Conservation (phyloP, 2,888 invertebrate genomes). For the Drosophila emarginata region DNA sequence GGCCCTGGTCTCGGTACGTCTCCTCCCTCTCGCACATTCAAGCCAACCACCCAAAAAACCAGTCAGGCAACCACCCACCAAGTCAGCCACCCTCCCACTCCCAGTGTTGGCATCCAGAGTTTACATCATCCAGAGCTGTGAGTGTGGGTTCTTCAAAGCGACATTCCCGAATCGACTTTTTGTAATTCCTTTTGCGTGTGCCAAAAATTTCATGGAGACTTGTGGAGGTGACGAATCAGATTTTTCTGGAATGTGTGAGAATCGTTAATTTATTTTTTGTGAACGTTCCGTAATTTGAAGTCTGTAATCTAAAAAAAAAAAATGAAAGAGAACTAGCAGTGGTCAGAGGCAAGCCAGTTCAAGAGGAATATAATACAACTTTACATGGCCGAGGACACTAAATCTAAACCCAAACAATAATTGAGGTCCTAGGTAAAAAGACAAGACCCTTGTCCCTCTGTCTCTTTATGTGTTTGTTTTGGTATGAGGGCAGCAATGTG, state of each 20-base stretch:
- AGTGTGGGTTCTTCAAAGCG: slow-evolving; percentile 52
- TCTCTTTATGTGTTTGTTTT: background rate
- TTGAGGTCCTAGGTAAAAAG: background rate
- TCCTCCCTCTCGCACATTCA: slow-evolving; percentile 12
- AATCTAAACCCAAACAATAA: background rate
- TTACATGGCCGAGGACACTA: background rate
- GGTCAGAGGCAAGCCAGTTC: background rate
- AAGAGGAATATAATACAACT: background rate
- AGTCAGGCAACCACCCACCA: slow-evolving; percentile 12
- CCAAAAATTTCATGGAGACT: slow-evolving; percentile 58
- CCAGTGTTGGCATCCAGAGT: slow-evolving; percentile 31
- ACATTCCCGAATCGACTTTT: slow-evolving; percentile 47
- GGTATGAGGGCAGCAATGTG: background rate
- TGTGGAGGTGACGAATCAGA: slow-evolving; percentile 71
- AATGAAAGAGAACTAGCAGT: background rate
- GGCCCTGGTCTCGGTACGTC: slow-evolving; percentile 11
- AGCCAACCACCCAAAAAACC: slow-evolving; percentile 12
- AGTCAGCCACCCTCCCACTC: slow-evolving; percentile 13
- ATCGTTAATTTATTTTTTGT: slow-evolving; percentile 52
- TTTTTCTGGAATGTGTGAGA: slow-evolving; percentile 67
- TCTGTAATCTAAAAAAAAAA: background rate
- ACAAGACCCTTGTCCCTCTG: background rate
- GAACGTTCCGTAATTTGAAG: background rate
- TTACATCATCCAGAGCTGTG: slow-evolving; percentile 22
- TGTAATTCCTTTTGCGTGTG: slow-evolving; percentile 53